These are phyloP conservation scores for Petrolisthes manimaculis DNA, from an alignment of 2,888 invertebrate species.

Conservation along the genomic window DNA sequence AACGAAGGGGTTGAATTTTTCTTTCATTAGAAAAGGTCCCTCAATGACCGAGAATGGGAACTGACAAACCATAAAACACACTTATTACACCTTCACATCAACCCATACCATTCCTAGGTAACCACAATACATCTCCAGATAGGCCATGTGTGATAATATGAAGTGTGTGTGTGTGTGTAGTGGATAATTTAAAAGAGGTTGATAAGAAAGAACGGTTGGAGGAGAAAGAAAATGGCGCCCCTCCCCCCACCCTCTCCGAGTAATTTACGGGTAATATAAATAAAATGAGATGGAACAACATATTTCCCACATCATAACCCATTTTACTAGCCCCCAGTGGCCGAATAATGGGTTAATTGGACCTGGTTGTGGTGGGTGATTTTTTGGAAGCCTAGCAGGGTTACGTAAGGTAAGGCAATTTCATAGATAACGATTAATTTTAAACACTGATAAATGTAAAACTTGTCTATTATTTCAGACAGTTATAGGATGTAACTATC, in stretches of 20 bases:
- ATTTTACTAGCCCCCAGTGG: background rate
- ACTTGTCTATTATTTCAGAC: no score
- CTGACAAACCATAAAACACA: background rate
- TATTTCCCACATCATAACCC: background rate
- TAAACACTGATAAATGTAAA: no score
- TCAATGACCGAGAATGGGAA: constrained; percentile 43
- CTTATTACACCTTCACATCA: background rate
- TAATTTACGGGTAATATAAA: constrained; percentile 46
- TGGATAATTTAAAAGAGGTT: background rate
- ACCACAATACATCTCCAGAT: no score
- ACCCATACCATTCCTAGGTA: no score
- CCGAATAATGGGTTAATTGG: no score
- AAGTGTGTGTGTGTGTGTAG: background rate
- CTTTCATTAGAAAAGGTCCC: constrained; percentile 27
- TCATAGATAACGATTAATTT: background rate
- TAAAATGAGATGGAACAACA: background rate
- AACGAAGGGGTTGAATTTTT: constrained; percentile 38
- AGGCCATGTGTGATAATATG: background rate
- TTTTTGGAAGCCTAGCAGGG: background rate
- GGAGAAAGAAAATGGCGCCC: constrained; percentile 44
- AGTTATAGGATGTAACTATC: no score
- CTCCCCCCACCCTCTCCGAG: constrained; percentile 4
- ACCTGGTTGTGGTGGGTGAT: background rate
- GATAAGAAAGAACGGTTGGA: constrained; percentile 33
- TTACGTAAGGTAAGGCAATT: background rate